Percentiles rank a stretch among this genome's conserved stretches.
These are phyloP conservation scores for Cyanoderma ruficeps DNA, from an alignment of 2,113 vertebrate species.

Conservation along the genomic window DNA sequence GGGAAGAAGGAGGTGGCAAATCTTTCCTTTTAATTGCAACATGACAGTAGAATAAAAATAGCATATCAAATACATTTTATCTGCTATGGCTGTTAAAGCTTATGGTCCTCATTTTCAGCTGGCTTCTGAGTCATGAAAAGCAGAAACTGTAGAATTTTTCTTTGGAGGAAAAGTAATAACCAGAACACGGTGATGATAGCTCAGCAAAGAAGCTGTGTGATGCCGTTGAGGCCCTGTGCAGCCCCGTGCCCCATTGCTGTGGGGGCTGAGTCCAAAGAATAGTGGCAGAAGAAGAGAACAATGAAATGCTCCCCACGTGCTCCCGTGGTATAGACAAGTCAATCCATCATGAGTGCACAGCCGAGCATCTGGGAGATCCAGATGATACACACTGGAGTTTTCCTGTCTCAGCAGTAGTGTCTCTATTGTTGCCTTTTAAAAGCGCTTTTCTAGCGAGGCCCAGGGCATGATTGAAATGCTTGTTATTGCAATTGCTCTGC, in stretches of 20 bases:
- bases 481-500: slow-evolving; percentile 48
- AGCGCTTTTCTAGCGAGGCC: neutral
- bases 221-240: neutral
- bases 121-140: neutral
- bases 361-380: slow-evolving; percentile 66
- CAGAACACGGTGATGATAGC: neutral
- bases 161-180: neutral
- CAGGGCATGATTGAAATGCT: slow-evolving; percentile 61
- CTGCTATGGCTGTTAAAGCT: neutral
- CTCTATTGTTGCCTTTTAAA: slow-evolving; percentile 60
- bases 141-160: neutral
- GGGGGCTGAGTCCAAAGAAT: slow-evolving; percentile 47
- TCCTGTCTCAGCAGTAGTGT: slow-evolving; percentile 55
- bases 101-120: neutral
- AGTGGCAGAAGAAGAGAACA: slow-evolving; percentile 54
- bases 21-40: slow-evolving; percentile 26
- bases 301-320: slow-evolving; percentile 39
- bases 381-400: slow-evolving; percentile 57
- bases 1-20: neutral
- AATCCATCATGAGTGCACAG: slow-evolving; percentile 63
- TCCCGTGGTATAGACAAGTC: slow-evolving; percentile 49
- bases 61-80: neutral
- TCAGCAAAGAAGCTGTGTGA: neutral
- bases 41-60: slow-evolving; percentile 30
- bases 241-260: neutral